These are phyloP conservation scores for Pelecanoides urinatrix DNA, from an alignment of 2,113 vertebrate genomes.

Conservation along the genomic window DNA sequence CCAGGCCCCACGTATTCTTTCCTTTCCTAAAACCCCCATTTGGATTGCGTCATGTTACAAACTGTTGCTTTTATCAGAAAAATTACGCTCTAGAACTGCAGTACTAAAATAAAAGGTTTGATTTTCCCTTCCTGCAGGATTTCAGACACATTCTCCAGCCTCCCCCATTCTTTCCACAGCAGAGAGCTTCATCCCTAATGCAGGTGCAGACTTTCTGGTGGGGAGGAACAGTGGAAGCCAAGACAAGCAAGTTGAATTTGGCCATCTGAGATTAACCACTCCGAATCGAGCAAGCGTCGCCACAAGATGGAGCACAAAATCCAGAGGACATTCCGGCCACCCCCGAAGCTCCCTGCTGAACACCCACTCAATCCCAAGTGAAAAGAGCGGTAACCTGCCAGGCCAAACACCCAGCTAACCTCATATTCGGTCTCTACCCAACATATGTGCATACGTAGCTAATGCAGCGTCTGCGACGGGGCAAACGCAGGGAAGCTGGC, in stretches of 20 bases:
- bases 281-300: not conserved
- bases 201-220: not conserved
- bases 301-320: conserved; percentile 58
- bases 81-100: not conserved
- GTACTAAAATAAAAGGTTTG: not conserved
- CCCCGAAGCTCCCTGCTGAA: not conserved
- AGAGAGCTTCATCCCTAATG: not conserved
- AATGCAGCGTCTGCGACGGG: not conserved
- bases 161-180: not conserved
- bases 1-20: not conserved
- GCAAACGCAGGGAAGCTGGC: not conserved
- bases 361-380: not conserved
- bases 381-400: not conserved
- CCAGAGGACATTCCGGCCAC: not conserved
- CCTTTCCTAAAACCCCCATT: not conserved
- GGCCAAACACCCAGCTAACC: not conserved
- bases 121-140: not conserved
- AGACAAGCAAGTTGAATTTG: not conserved
- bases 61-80: not conserved
- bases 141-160: not conserved
- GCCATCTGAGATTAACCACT: not conserved
- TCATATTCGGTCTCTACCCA: accelerated
- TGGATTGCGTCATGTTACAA: not conserved
- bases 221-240: not conserved
- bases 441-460: accelerated